phyloP scores from a whole-genome alignment of 2,797 vertebrate genomes.

The Clarias fuscus region DNA sequence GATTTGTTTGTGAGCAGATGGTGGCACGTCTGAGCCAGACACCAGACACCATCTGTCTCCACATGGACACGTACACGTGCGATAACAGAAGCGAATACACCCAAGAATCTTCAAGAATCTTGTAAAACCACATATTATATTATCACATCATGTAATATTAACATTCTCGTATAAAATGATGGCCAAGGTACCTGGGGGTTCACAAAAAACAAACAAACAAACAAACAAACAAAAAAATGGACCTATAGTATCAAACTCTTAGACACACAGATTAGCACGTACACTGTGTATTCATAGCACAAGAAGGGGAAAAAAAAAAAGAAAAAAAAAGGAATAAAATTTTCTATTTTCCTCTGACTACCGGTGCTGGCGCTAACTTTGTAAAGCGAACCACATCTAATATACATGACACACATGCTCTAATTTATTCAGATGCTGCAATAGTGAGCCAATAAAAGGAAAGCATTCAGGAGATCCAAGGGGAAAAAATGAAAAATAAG shows the following conservation, averaged over 20 bases:
- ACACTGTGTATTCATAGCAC: neutral
- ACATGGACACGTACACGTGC: slow-evolving; percentile 29
- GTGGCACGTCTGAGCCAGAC: slow-evolving; percentile 37
- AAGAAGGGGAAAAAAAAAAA: no score
- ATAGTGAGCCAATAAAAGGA: slow-evolving; percentile 37
- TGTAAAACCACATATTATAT: slow-evolving; percentile 18
- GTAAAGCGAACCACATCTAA: slow-evolving; percentile 2
- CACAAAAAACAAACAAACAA: neutral
- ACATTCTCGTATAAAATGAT: neutral
- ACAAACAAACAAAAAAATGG: neutral
- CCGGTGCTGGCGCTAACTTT: neutral
- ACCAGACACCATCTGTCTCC: slow-evolving; percentile 53
- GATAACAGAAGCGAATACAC: slow-evolving; percentile 13
- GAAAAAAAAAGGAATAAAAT: neutral
- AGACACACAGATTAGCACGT: neutral
- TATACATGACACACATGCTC: slow-evolving; percentile 22
- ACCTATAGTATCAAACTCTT: neutral
- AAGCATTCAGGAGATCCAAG: slow-evolving; percentile 14
- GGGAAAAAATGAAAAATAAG: neutral
- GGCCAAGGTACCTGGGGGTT: no score
- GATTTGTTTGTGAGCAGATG: slow-evolving; percentile 44
- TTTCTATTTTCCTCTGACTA: neutral
- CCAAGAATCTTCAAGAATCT: neutral
- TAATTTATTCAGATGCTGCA: slow-evolving; percentile 28
- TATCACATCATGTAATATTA: slow-evolving; percentile 16